A percentile compares a stretch with the other conserved stretches of the same genome.
phyloP scores from a whole-genome alignment of 1,140 invertebrate genomes.

The Ridgeia piscesae region DNA sequence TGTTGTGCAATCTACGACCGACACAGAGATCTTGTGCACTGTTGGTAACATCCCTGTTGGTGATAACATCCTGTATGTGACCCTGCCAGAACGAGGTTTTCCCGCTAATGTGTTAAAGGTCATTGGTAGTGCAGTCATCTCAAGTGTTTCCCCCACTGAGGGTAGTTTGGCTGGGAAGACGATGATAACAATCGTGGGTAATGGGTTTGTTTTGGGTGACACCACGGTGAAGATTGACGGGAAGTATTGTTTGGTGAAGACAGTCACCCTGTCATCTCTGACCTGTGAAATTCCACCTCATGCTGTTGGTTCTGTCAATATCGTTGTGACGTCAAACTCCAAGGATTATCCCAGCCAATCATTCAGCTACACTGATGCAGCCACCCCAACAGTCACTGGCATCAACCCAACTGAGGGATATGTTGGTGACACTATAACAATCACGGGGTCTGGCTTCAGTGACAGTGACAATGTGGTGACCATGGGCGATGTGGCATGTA shows the following conservation, averaged over 20 bases:
- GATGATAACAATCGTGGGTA: neutral
- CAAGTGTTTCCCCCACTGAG: neutral
- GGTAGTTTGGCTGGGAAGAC: neutral
- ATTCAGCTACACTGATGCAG: constrained; percentile 30
- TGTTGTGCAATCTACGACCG: neutral
- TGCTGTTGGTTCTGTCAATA: constrained; percentile 7
- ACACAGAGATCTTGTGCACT: neutral
- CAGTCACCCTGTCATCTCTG: constrained; percentile 11
- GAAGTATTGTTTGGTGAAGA: neutral
- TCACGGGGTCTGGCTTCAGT: constrained; percentile 39
- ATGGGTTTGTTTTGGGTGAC: neutral
- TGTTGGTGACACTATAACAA: constrained; percentile 25
- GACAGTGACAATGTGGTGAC: constrained; percentile 33
- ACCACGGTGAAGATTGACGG: constrained; percentile 13
- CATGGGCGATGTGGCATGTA: constrained; percentile 36
- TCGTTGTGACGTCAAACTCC: constrained; percentile 9
- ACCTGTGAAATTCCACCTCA: constrained; percentile 12
- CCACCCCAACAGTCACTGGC: constrained; percentile 29
- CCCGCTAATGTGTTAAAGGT: neutral
- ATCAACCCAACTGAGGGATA: constrained; percentile 28
- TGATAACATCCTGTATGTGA: neutral
- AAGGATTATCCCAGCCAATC: neutral
- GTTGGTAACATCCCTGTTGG: constrained; percentile 4
- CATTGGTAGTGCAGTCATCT: neutral
- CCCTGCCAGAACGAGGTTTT: neutral